These are phyloP conservation scores for Nymphalis c-album DNA, from an alignment of 2,888 invertebrate species.

Conservation along the genomic window DNA sequence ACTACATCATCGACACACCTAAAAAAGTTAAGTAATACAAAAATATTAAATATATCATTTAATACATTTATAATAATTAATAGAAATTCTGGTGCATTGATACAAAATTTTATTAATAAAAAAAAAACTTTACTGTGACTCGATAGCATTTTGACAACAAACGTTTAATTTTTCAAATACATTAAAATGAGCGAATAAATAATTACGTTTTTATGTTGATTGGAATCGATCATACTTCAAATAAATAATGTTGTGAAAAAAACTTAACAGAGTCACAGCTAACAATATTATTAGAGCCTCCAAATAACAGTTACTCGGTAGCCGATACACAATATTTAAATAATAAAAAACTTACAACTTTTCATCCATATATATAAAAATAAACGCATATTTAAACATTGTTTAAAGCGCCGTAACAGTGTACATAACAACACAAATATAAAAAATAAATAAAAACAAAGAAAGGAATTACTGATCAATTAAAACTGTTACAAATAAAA, in stretches of 20 bases:
- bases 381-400: no score
- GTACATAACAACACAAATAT: no score
- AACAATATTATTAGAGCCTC: background rate
- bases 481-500: no score
- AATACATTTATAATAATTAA: conserved; percentile 9
- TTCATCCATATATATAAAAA: no score
- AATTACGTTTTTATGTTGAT: background rate
- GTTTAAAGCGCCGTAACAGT: no score
- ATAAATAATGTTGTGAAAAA: background rate
- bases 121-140: background rate
- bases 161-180: no score
- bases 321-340: background rate
- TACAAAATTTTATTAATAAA: conserved; percentile 13
- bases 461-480: no score
- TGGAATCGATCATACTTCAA: background rate
- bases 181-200: no score
- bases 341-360: no score
- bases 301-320: background rate
- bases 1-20: conserved; percentile 11
- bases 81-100: conserved; percentile 7
- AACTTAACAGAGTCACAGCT: conserved; percentile 2
- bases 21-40: conserved; percentile 17
- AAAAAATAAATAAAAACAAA: no score
- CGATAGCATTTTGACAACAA: background rate
- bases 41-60: conserved; percentile 19